These are phyloP conservation scores for Corbicula japonica DNA, from an alignment of 2,888 invertebrate species.

Conservation along the genomic window DNA sequence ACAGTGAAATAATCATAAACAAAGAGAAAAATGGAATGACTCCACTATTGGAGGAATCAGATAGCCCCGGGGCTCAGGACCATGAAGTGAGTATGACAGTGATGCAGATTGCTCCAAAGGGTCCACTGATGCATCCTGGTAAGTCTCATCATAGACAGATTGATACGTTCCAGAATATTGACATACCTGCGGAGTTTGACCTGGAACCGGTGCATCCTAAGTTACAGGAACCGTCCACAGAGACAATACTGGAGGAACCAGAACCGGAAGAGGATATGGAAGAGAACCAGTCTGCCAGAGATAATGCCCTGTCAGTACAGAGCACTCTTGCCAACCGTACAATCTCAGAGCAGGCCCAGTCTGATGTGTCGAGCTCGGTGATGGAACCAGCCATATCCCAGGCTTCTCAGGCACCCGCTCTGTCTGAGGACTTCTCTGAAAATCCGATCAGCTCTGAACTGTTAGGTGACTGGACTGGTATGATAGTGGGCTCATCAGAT, in stretches of 20 bases:
- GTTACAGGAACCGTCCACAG: slow-evolving; percentile 30
- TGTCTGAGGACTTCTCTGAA: slow-evolving; percentile 58
- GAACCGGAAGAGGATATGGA: slow-evolving; percentile 49
- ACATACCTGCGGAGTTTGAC: slow-evolving; percentile 73
- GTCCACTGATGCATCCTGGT: slow-evolving; percentile 36
- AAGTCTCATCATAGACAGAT: slow-evolving; percentile 62
- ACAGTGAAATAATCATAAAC: slow-evolving; percentile 50
- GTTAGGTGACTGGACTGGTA: slow-evolving; percentile 53
- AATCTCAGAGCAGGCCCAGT: slow-evolving; percentile 52
- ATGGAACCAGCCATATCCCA: slow-evolving; percentile 64
- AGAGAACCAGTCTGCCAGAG: slow-evolving; percentile 39
- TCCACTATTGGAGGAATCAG: slow-evolving; percentile 69
- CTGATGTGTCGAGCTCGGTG: slow-evolving; percentile 55
- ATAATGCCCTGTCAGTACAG: slow-evolving; percentile 66
- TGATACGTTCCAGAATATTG: slow-evolving; percentile 78
- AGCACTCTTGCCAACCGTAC: slow-evolving; percentile 60
- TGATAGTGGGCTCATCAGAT: slow-evolving; percentile 41
- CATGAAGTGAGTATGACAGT: slow-evolving; percentile 68
- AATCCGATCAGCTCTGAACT: slow-evolving; percentile 39
- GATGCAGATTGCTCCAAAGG: slow-evolving; percentile 69
- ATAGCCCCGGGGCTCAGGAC: slow-evolving; percentile 38
- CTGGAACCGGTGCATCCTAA: neutral
- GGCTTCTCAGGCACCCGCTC: slow-evolving; percentile 55
- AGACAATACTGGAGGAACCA: slow-evolving; percentile 64
- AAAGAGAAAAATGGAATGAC: slow-evolving; percentile 65